Conservation (phyloP, 2,888 invertebrate genomes). For the Spodoptera littoralis region DNA sequence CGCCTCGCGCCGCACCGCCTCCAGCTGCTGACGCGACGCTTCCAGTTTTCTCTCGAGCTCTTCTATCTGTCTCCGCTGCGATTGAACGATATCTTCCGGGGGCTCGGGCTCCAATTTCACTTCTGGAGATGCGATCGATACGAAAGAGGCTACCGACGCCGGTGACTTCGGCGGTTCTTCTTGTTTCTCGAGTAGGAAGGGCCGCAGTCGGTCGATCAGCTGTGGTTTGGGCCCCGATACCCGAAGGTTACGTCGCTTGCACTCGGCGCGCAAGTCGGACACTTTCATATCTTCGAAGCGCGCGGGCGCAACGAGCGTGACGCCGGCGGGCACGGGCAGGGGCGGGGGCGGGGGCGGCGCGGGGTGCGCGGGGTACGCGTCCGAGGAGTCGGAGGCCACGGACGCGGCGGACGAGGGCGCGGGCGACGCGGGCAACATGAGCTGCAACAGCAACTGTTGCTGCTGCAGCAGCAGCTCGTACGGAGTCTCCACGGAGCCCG, state of each 20-base stretch:
- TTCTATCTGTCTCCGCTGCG: constrained; percentile 95
- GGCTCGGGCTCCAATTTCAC: constrained; percentile 76
- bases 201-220: constrained; percentile 96
- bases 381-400: constrained; percentile 77
- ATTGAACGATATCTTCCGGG: constrained; percentile 93
- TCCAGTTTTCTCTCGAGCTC: constrained; percentile 95
- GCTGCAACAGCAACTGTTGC: constrained; percentile 96
- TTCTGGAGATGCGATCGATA: constrained; percentile 76
- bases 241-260: constrained; percentile 97
- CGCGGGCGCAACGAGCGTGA: constrained; percentile 80
- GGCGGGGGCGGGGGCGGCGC: constrained; percentile 86
- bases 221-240: constrained; percentile 99
- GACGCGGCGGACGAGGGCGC: constrained; percentile 80
- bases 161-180: constrained; percentile 85
- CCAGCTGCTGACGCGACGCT: constrained; percentile 93
- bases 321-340: constrained; percentile 83
- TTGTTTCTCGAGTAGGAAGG: constrained; percentile 88
- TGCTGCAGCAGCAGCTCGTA: constrained; percentile 97
- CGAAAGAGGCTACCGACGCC: constrained; percentile 72
- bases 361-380: constrained; percentile 75
- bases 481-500: constrained; percentile 91
- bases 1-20: constrained; percentile 90
- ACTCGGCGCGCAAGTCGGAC: constrained; percentile 97
- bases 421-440: constrained; percentile 92
- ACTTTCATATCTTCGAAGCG: constrained; percentile 98